Percentiles rank a stretch among this genome's conserved stretches.
These are phyloP conservation scores for Sinodicranocentrus sp. DNA, from an alignment of 2,888 invertebrate species.

Conservation along the genomic window DNA sequence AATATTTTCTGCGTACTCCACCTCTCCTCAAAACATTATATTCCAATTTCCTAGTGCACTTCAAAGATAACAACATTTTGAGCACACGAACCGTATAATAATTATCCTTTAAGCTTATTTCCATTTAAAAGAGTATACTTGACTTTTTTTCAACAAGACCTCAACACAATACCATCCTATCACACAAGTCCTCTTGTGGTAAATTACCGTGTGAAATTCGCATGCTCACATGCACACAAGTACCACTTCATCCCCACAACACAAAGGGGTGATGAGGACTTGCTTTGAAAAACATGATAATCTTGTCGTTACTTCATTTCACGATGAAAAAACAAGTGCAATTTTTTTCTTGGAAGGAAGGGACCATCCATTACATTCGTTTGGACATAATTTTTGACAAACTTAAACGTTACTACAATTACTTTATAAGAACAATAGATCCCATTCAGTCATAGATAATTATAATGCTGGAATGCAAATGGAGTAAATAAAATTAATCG, in stretches of 20 bases:
- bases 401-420: background rate
- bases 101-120: background rate
- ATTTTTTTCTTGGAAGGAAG: no score
- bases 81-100: background rate
- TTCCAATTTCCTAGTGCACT: constrained; percentile 39
- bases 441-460: background rate
- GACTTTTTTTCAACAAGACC: no score
- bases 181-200: background rate
- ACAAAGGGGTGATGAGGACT: background rate
- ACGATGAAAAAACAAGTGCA: no score
- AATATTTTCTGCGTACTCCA: constrained; percentile 10
- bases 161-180: no score
- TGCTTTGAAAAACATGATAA: background rate
- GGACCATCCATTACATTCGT: no score
- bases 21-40: background rate
- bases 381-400: background rate
- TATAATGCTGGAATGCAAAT: no score
- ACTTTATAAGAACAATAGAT: background rate
- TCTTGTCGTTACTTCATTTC: background rate
- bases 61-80: constrained; percentile 8
- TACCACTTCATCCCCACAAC: no score
- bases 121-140: background rate
- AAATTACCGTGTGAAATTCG: constrained; percentile 48
- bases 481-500: background rate
- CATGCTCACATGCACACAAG: constrained; percentile 3